Evolutionary conservation across 2,113 vertebrate species (phyloP), one percentile per base, ranked within the genome.

Genomic region (Ciconia maguari): DNA sequence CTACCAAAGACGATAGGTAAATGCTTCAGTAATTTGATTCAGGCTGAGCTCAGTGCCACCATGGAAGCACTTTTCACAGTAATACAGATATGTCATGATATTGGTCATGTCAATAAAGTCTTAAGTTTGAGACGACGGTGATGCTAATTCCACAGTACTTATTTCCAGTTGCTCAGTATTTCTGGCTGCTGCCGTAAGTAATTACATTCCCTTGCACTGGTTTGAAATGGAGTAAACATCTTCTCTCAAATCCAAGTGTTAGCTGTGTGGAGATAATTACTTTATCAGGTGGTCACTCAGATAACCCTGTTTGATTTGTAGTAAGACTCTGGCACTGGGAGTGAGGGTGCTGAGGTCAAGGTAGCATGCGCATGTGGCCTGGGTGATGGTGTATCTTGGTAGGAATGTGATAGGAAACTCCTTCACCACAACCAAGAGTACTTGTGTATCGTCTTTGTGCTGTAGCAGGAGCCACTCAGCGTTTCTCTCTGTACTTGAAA

Each of bases 331-430:
- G 60, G 61, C 44, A 8, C 32, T 36, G 51, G 52, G 64, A 34
- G 38, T 3, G 61, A 34, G 85, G 2, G 1, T 24, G 42, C 54
- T 10, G 48, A 46, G 62, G 30, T 46, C 38, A 22, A 6, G 82
- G 78, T 5, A 22, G 29, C 0, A 0, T 15, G 46, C 9, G 38
- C 2, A 1, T n/a, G 38, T n/a, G 61, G 52, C 1, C 36, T 6
- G 34, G 44, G 6, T 14, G 55, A 4, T 7, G 22, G n/a, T 30
- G 17, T 36, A 1, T 13, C 60, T 7, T 11, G 38, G 38, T 38
- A 38, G 38, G 38, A 18, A 22, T 21, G 38, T 20, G 19, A 5
- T 8, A 3, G 46, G 49, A 34, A 66, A 1, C 54, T 42, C 29
- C 24, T 79, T 55, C 3, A 3, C 24, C 34, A 58, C 36, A 57